Conservation (phyloP, 2,113 vertebrate species). For the Macquaria australasica region DNA sequence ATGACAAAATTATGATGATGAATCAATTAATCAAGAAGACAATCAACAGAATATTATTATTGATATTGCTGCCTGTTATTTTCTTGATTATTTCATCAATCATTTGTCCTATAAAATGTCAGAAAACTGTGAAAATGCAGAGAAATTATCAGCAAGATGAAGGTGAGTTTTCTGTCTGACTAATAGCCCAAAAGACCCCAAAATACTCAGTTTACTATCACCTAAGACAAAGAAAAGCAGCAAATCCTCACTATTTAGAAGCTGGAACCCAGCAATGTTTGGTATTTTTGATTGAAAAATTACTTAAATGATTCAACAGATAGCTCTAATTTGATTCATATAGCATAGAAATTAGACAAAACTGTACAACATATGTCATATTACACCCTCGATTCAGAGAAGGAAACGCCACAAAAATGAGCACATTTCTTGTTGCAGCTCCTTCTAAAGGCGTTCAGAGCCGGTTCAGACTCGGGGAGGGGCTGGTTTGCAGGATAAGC, state of each 20-base stretch:
- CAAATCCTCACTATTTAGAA: neutral
- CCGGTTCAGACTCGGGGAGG: neutral
- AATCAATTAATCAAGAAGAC: neutral
- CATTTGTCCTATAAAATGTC: too few species aligned
- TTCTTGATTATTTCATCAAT: too few species aligned
- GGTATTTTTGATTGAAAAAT: neutral
- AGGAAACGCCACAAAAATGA: neutral
- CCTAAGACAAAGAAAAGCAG: neutral
- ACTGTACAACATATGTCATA: neutral
- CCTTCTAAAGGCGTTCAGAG: neutral
- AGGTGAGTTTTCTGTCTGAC: neutral
- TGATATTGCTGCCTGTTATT: neutral
- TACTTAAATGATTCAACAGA: neutral
- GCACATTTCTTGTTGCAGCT: neutral
- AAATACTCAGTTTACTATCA: neutral
- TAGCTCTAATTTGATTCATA: neutral
- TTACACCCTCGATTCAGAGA: neutral
- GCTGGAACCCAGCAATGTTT: neutral
- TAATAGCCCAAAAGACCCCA: too few species aligned
- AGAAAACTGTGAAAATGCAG: neutral
- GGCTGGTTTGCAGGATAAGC: neutral
- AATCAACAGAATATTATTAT: neutral
- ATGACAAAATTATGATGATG: neutral
- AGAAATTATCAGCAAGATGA: neutral
- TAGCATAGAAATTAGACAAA: neutral